Conservation (phyloP, 1,140 invertebrate genomes). For the Helicorthomorpha holstii region DNA sequence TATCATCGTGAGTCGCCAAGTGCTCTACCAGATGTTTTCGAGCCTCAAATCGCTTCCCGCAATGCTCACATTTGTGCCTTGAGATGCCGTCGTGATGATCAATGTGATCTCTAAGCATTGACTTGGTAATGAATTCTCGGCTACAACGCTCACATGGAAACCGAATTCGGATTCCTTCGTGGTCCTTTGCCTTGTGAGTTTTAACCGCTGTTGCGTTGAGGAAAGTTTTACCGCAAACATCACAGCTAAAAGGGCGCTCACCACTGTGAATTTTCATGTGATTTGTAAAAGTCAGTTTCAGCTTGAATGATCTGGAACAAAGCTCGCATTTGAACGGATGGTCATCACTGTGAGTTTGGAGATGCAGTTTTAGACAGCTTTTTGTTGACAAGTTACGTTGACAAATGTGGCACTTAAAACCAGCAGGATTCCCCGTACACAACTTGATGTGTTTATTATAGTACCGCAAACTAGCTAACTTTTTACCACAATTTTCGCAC, state of each 20-base stretch:
- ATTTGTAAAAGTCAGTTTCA: constrained; percentile 14
- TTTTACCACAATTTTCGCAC: too few relatives aligned
- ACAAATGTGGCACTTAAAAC: not conserved
- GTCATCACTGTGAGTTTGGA: not conserved
- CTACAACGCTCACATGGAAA: not conserved
- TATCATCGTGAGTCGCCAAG: not conserved
- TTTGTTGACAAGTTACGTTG: constrained; percentile 2
- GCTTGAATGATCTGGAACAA: constrained; percentile 21
- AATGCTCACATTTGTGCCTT: constrained; percentile 36
- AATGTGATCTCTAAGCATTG: not conserved
- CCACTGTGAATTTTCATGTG: constrained; percentile 13
- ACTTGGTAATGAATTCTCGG: not conserved
- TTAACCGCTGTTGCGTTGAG: not conserved
- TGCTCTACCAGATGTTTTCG: not conserved
- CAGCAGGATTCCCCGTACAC: too few relatives aligned
- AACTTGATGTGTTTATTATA: too few relatives aligned
- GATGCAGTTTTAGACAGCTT: constrained; percentile 13
- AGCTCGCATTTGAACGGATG: constrained; percentile 17
- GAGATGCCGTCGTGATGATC: constrained; percentile 30
- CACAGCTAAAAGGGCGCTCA: constrained; percentile 15
- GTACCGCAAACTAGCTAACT: too few relatives aligned
- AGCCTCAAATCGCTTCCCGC: constrained; percentile 33
- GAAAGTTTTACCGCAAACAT: constrained; percentile 14
- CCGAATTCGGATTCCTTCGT: not conserved
- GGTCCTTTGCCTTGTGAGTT: not conserved